These are phyloP conservation scores for Pogonomyrmex californicus DNA, from an alignment of 1,140 invertebrate genomes.

Conservation along the genomic window DNA sequence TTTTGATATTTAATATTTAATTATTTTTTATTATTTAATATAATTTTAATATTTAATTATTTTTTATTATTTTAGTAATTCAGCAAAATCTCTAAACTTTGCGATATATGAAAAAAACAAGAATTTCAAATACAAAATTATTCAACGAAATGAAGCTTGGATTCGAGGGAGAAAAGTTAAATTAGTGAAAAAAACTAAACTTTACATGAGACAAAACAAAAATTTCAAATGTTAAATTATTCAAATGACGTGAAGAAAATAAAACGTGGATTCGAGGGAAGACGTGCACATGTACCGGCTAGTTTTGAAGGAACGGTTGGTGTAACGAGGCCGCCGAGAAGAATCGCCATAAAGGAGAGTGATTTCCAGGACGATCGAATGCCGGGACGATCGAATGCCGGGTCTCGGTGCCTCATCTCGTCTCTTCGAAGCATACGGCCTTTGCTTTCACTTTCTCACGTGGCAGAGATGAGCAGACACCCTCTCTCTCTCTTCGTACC, in stretches of 20 bases:
- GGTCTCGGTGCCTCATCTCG: constrained; percentile 61
- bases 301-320: background rate
- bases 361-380: constrained; percentile 69
- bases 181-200: background rate
- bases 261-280: background rate
- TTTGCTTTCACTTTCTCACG: constrained; percentile 81
- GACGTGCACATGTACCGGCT: background rate
- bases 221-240: background rate
- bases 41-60: no score
- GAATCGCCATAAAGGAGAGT: constrained; percentile 19
- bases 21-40: no score
- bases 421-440: constrained; percentile 62
- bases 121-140: background rate
- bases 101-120: background rate
- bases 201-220: background rate
- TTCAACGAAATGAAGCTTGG: background rate
- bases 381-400: constrained; percentile 44
- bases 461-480: constrained; percentile 68
- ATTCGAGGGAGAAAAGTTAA: background rate
- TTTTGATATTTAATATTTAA: no score
- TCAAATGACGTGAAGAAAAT: background rate
- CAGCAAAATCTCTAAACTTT: background rate
- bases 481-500: constrained; percentile 18
- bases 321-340: constrained; percentile 25
- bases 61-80: background rate